Evolutionary conservation across 2,113 vertebrate species (phyloP), one percentile per base, ranked within the genome.

Genomic region (Oncorhynchus gorbuscha): DNA sequence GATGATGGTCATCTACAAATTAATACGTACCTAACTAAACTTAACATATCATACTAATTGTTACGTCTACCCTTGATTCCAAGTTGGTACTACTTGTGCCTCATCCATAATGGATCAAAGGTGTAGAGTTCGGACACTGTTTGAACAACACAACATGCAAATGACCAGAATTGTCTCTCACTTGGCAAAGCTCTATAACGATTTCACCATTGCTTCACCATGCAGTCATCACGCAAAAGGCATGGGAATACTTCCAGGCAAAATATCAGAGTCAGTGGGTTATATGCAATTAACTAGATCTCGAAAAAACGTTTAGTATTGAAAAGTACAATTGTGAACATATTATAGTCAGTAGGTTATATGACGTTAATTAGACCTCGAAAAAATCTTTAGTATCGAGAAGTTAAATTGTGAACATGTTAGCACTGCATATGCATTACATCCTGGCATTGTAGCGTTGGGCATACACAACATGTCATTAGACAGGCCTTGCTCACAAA

Each of bases 51-150:
- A 11, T 45, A 45, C 39, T 45, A 45, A 45, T 45, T 45, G 9
- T 45, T 45, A 45, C 39, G 39, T 45, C 39, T 45, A 45, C 39
- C 39, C 39, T 9, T 45, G 39, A 45, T 9, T 11, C 39, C 39
- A 45, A 3, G 39, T 45, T 45, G 39, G 39, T 45, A 45, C 39
- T 45, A 11, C 87, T 84, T 90, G 90, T 89, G 89, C 81, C 89
- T 93, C 89, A 92, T 93, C 85, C 88, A 93, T 94, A 92, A 94
- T 93, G 88, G 84, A 93, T 89, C 79, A 83, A 92, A 93, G 90
- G 90, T 91, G 89, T 92, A 84, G 88, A 83, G 73, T 85, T 86
- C 87, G 87, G 85, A 89, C 77, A 81, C 81, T 90, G 90, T 91
- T 92, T 86, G 91, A 89, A 89, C 90, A 92, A 91, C 88, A 91